Evolutionary conservation across 2,888 invertebrate species (phyloP), one percentile per base, ranked within the genome.

Genomic region (Leptopilina drosophilae): DNA sequence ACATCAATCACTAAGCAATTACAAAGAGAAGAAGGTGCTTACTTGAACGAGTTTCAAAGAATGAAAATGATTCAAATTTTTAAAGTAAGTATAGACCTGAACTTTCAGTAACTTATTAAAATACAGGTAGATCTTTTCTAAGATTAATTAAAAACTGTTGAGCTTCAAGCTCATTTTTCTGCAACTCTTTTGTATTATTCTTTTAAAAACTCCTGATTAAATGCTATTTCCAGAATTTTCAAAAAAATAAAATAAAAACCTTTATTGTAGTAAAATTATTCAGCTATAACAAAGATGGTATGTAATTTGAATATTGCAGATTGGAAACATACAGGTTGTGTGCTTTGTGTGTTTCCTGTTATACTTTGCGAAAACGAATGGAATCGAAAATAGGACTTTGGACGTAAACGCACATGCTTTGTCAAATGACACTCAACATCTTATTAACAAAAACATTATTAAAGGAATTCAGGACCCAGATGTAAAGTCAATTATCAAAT

Each of bases 401-500:
- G 33, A 33, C 20, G 9, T 67, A 11, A 20, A 67, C 49, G 46
- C 67, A 20, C 20, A 67, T n/a, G 15, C 12, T 20, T 46, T 67
- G 12, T 67, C 67, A 46, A 67, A 67, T 67, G 67, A 15, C 0
- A 67, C 67, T 46, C 46, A 49, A 20, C 49, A 67, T 12, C 15
- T 67, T 46, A 20, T 20, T 0, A 67, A 49, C 42, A 20, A 12
- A 46, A 81, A 78, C 3, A 76, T 77, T 40, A 79, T 65, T 11
- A 64, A 79, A 6, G 75, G 26, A 9, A 84, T 88, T 11, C 81
- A 85, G 62, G 88, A 88, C 82, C 85, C 87, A 1, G 84, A 84
- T 15, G 81, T 88, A 4, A 85, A 88, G 66, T 83, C 83, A 69
- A 87, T 87, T 0, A 87, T 88, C 8, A 84, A 85, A 33, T 69